Evolutionary conservation across 2,888 invertebrate genomes (phyloP).

Genomic region (Orthonychiurus folsomi): DNA sequence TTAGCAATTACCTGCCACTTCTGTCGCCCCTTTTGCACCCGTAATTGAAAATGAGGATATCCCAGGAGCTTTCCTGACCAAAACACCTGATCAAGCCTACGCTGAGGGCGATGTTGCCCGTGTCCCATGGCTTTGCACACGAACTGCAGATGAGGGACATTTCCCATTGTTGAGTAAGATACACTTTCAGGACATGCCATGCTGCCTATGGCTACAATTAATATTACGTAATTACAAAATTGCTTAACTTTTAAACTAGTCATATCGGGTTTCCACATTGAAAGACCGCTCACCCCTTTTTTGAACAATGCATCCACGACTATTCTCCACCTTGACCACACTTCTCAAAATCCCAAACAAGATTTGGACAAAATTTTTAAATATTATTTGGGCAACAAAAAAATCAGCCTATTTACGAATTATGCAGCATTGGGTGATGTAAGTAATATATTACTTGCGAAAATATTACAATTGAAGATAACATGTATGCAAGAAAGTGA

Average conservation of each 20-base stretch:
- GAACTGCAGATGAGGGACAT: slow-evolving; percentile 22
- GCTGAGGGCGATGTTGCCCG: slow-evolving; percentile 13
- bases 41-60: slow-evolving; percentile 4
- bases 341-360: slow-evolving; percentile 22
- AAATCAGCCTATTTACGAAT: background rate
- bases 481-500: background rate
- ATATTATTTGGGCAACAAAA: slow-evolving; percentile 19
- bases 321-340: slow-evolving; percentile 27
- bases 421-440: background rate
- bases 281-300: too few relatives aligned
- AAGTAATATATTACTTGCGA: background rate
- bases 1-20: background rate
- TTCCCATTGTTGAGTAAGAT: background rate
- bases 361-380: slow-evolving; percentile 26
- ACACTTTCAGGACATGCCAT: too few relatives aligned
- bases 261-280: too few relatives aligned
- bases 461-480: background rate
- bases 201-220: too few relatives aligned
- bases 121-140: slow-evolving; percentile 31
- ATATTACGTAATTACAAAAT: too few relatives aligned
- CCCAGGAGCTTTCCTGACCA: slow-evolving; percentile 24
- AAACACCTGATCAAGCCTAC: slow-evolving; percentile 26
- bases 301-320: too few relatives aligned
- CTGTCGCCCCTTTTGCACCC: background rate
- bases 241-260: too few relatives aligned